Evolutionary conservation across 2,113 vertebrate species (phyloP).

Genomic region (Rhinopithecus roxellana): DNA sequence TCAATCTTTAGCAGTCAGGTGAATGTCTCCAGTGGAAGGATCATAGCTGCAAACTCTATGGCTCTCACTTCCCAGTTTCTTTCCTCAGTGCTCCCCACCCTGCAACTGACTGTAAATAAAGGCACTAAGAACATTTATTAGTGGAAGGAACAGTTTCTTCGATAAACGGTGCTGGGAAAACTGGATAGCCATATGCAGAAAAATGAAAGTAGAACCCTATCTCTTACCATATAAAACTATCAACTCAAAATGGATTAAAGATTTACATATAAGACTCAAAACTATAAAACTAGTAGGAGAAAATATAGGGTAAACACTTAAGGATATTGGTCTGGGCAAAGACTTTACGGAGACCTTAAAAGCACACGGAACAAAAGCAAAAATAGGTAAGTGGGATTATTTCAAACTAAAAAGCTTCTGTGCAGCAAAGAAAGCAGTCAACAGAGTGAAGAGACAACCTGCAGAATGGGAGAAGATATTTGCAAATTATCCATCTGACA

Average conservation of each 20-base stretch:
- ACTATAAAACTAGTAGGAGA: neutral
- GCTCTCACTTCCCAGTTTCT: neutral
- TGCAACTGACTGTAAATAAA: too few relatives aligned
- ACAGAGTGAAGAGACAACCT: neutral
- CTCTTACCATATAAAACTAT: neutral
- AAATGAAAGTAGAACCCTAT: neutral
- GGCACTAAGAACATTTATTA: neutral
- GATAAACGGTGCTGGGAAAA: neutral
- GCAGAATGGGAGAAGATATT: neutral
- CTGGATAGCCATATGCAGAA: neutral
- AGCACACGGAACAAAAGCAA: neutral
- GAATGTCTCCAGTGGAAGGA: slow-evolving; percentile 92
- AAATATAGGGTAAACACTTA: neutral
- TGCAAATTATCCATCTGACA: neutral
- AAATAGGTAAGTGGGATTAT: neutral
- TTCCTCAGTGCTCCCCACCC: too few relatives aligned
- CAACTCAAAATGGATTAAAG: neutral
- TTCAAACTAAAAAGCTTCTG: neutral
- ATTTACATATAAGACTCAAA: neutral
- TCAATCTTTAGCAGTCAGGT: slow-evolving; percentile 93
- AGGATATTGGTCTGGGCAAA: neutral
- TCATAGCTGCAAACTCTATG: slow-evolving; percentile 81
- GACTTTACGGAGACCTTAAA: neutral
- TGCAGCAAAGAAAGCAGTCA: neutral
- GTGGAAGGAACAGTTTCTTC: neutral